These are phyloP conservation scores for Condylura cristata DNA, from an alignment of 2,113 vertebrate genomes.

Conservation along the genomic window DNA sequence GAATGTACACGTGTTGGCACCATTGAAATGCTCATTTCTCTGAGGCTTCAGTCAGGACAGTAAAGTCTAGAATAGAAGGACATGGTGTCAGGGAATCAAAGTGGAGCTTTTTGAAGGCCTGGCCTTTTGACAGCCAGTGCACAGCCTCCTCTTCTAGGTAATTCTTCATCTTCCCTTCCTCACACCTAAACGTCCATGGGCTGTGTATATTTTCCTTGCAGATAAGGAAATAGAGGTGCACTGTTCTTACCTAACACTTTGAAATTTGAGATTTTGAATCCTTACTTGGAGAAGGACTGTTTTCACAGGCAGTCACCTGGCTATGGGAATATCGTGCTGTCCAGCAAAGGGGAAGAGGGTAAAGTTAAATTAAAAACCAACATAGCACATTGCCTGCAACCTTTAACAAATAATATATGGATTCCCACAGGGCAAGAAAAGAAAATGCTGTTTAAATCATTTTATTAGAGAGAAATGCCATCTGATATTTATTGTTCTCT, in stretches of 20 bases:
- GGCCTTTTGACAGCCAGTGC: neutral
- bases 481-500: slow-evolving; percentile 24
- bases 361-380: slow-evolving; percentile 29
- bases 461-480: slow-evolving; percentile 52
- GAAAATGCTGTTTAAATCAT: slow-evolving; percentile 48
- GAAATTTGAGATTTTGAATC: neutral
- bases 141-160: neutral
- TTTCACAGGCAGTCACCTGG: neutral
- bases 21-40: neutral
- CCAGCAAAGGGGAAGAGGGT: neutral
- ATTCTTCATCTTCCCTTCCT: no score
- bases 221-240: neutral
- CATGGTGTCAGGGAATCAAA: no score
- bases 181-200: fast-evolving
- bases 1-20: neutral
- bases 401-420: neutral
- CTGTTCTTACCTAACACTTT: neutral
- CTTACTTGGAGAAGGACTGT: neutral
- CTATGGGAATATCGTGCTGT: neutral
- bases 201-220: neutral
- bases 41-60: neutral
- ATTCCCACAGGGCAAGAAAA: slow-evolving; percentile 3
- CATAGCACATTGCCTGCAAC: neutral
- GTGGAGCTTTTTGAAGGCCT: neutral
- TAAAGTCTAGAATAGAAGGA: neutral